Evolutionary conservation across 2,113 vertebrate genomes (phyloP), one percentile per base, ranked within the genome.

Genomic region (Tachysurus vachellii): DNA sequence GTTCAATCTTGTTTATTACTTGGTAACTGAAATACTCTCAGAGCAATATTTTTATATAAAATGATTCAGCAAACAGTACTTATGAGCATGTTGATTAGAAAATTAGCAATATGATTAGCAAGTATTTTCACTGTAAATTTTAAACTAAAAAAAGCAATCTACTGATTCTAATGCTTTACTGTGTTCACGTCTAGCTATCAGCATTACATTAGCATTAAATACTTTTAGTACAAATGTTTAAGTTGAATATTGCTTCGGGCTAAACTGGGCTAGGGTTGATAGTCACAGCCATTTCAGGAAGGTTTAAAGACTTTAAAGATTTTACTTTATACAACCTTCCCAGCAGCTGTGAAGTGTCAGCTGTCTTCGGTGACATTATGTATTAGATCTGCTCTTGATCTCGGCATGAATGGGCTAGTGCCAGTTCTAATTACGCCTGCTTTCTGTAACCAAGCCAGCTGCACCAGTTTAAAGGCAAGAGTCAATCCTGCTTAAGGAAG

Each of bases 361-460:
- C 3, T 80, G 77, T 56, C 26, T 59, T 80, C 16, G 1, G 53
- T 82, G 79, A 79, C 73, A 87, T 31, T 42, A 26, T 76, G 44
- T 31, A 59, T 77, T 77, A 88, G 59, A 86, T 77, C 47, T 77
- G 57, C 84, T 88, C 53, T 86, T 76, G 87, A 77, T 88, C 59
- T 85, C 44, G 26, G 59, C 16, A 28, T 77, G 50, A 70, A 73
- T 16, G 42, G 75, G 79, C 14, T 66, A 81, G 23, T 76, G 84
- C 84, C 80, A 64, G 31, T 10, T 75, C n/a, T 73, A 26, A 70
- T 54, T 23, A 80, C 10, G 2, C 80, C 42, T 50, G n/a, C 5
- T n/a, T 28, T n/a, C 0, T 44, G 57, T 87, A 83, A 64, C 36
- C 81, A 86, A 79, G 28, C 57, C 68, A 53, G 21, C 28, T 44